Conservation (phyloP, 2,113 vertebrate species). For the Brachionichthys hirsutus region DNA sequence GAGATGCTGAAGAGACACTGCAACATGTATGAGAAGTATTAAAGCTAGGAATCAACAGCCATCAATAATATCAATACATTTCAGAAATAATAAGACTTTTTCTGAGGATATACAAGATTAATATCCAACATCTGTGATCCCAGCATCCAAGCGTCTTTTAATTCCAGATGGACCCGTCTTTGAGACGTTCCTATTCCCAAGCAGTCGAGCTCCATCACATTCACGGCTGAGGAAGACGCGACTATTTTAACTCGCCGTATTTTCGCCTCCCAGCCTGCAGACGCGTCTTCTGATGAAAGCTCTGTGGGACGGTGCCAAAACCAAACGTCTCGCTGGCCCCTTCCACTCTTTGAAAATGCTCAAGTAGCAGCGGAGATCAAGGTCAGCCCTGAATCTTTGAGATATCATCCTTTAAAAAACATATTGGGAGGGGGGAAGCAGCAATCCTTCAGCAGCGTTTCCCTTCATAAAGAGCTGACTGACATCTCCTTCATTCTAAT, state of each 20-base stretch:
- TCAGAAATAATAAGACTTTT: no score
- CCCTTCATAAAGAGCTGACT: neutral
- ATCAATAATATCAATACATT: no score
- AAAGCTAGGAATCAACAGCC: no score
- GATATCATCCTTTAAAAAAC: slow-evolving; percentile 7
- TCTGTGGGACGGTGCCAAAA: no score
- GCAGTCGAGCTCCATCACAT: no score
- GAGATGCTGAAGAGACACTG: no score
- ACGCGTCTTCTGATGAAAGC: slow-evolving; percentile 1
- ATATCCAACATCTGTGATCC: neutral
- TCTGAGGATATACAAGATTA: no score
- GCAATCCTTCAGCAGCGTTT: neutral
- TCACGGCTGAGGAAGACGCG: no score
- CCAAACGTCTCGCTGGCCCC: slow-evolving; percentile 14
- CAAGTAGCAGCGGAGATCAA: slow-evolving; percentile 39
- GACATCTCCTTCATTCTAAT: no score
- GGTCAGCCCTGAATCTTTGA: slow-evolving; percentile 43
- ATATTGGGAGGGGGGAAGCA: neutral
- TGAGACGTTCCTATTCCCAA: no score
- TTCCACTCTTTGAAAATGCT: slow-evolving; percentile 24
- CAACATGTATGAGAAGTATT: no score
- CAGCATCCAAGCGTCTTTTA: slow-evolving; percentile 2
- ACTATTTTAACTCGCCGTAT: no score
- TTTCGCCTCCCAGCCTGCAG: slow-evolving; percentile 17
- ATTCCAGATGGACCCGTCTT: neutral